Conservation (phyloP, 2,888 invertebrate species). For the Strigamia maritima region DNA sequence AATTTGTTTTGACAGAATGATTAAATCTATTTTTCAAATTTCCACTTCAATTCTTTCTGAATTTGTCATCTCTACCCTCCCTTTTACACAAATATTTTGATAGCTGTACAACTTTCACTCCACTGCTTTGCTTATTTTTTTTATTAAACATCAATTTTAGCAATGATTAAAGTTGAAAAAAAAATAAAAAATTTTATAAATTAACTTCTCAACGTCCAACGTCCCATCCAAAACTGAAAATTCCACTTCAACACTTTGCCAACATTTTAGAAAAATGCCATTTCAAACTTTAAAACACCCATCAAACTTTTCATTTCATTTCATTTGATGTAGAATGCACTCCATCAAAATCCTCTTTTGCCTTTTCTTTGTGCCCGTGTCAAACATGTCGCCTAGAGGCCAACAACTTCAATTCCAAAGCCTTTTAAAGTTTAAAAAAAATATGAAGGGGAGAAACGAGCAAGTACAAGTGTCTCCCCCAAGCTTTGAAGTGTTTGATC, state of each 20-base stretch:
- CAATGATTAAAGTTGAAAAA: neutral
- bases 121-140: constrained; percentile 4
- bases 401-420: constrained; percentile 31
- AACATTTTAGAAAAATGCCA: neutral
- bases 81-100: constrained; percentile 16
- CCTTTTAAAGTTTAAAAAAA: constrained; percentile 31
- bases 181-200: neutral
- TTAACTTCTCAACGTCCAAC: neutral
- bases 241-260: neutral
- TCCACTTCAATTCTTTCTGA: constrained; percentile 24
- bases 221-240: neutral
- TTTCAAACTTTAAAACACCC: neutral
- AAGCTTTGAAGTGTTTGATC: constrained; percentile 34
- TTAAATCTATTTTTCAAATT: constrained; percentile 34
- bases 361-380: constrained; percentile 25
- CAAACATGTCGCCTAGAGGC: constrained; percentile 30
- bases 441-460: constrained; percentile 25
- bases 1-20: constrained; percentile 34
- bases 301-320: constrained; percentile 7
- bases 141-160: neutral
- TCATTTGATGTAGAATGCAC: constrained; percentile 13
- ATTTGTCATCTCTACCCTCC: constrained; percentile 11
- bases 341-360: constrained; percentile 33
- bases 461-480: constrained; percentile 31
- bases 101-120: constrained; percentile 6